Base-by-base conservation (phyloP, 2,113 vertebrate species). In the Panthera leo region DNA sequence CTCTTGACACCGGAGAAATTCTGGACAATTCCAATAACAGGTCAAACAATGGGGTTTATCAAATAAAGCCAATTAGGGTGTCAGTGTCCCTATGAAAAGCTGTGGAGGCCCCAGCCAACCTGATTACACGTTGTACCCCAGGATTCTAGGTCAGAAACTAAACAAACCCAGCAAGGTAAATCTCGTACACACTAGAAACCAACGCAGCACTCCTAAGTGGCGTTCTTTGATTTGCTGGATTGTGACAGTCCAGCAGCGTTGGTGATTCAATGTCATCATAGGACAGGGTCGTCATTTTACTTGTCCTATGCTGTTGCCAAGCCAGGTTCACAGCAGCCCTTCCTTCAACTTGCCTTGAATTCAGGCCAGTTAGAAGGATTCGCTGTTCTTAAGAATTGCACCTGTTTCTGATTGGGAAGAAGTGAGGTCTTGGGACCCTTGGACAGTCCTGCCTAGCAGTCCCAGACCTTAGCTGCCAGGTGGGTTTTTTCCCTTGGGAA, bases 141-240 rank as follows among this genome's bases (percentile, higher is more conserved):
- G 36, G 25, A 65, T 48, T 53, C 29, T 12, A 73, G 9, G 15
- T 51, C 63, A 78, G 70, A 80, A 63, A 85, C 21, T 27, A 82
- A 45, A 82, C 67, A 67, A 89, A 61, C 42, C 68, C 25, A 53
- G 53, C 29, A 80, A 90, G 67, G 45, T 18, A n/a, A 65, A 58
- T 6, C 2, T 0, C n/a, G 31, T 11, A 16, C 10, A 88, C 10
- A 75, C 16, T 25, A 78, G 85, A 83, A 36, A 39, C 13, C 34
- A 53, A 11, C 1, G n/a, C 2, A 39, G 21, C 42, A 42, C 34
- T 31, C 0, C 0, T 19, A 36, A 73, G 58, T n/a, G 67, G 8
- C 34, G n/a, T 61, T 70, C 68, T 65, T 23, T 12, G 5, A 51
- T 63, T 16, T 48, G 29, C 31, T 65, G 34, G 75, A 55, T 11